phyloP scores from a whole-genome alignment of 2,888 invertebrate species.

The Clepsis dumicolana region DNA sequence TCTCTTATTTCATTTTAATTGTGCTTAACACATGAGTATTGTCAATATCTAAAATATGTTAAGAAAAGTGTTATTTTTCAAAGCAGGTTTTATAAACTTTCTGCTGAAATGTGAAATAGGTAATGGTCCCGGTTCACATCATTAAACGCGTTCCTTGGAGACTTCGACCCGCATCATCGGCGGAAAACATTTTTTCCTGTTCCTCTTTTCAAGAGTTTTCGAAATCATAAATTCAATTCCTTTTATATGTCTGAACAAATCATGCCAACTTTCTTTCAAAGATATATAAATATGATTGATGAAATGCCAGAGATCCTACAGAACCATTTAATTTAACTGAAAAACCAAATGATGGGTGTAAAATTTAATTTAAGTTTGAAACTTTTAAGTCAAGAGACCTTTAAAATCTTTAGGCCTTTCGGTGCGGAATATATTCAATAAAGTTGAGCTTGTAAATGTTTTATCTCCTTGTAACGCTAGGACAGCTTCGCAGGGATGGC shows the following conservation, averaged over 20 bases:
- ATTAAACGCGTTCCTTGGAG: not conserved
- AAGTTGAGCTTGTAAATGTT: conserved; percentile 4
- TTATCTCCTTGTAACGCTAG: not conserved
- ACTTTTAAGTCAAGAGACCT: not conserved
- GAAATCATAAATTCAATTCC: not conserved
- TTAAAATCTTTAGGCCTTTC: not conserved
- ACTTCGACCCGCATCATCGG: not conserved
- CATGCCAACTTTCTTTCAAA: not conserved
- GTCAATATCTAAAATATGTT: not conserved
- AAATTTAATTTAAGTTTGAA: conserved; percentile 14
- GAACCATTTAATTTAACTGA: not conserved
- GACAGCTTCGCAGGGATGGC: conserved; percentile 1
- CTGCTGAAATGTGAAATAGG: not conserved
- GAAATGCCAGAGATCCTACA: not conserved
- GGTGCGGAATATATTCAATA: not conserved
- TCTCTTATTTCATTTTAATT: conserved; percentile 9
- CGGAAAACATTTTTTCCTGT: not conserved
- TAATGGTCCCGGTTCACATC: not conserved
- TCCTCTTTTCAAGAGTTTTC: not conserved
- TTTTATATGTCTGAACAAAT: not conserved
- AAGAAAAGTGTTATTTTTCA: not conserved
- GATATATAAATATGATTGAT: not conserved
- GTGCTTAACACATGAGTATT: not conserved
- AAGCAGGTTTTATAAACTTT: not conserved
- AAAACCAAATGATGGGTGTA: not conserved